Evolutionary conservation across 2,888 invertebrate genomes (phyloP), one percentile per base, ranked within the genome.

Genomic region (Aquatica leii): DNA sequence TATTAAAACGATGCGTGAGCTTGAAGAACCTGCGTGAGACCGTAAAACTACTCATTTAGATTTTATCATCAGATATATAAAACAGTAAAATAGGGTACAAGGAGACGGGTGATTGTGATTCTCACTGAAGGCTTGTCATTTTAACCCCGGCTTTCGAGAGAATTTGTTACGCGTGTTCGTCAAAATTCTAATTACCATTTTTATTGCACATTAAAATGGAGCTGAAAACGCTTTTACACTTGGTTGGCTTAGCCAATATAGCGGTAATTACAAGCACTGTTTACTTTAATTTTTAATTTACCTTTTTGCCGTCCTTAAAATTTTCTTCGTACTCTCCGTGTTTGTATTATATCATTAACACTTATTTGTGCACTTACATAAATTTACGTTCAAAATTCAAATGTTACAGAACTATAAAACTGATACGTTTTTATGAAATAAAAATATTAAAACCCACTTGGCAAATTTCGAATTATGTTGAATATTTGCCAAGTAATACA

Each of bases 1-100:
- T 64, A 67, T 67, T 67, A 67, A 66, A 57, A 61, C 60, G 59
- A 55, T 58, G 63, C 63, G 66, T 63, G 63, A 63, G 63, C 50
- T 58, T 60, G 60, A 55, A 60, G 60, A 66, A 59, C 50, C 55
- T 60, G 62, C 60, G 66, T 64, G 58, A 50, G 58, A 53, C 51
- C 60, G 52, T 66, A 63, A 66, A 63, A 66, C 63, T 64, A 60
- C 62, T 66, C 63, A 57, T 60, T 62, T 63, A 66, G 66, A 66
- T 66, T 66, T 66, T 63, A 66, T 66, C 66, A 55, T 60, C 53
- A 53, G 53, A 61, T 51, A 51, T 51, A 59, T 59, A 63, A 24
- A 24, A 63, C 59, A 59, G 59, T 54, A 21, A 62, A 62, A 21
- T 62, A 52, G 52, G 57, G 58, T 53, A 43, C 52, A 62, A 62